Conservation (phyloP, 1,140 invertebrate genomes). For the Rhizoglyphus robini region DNA sequence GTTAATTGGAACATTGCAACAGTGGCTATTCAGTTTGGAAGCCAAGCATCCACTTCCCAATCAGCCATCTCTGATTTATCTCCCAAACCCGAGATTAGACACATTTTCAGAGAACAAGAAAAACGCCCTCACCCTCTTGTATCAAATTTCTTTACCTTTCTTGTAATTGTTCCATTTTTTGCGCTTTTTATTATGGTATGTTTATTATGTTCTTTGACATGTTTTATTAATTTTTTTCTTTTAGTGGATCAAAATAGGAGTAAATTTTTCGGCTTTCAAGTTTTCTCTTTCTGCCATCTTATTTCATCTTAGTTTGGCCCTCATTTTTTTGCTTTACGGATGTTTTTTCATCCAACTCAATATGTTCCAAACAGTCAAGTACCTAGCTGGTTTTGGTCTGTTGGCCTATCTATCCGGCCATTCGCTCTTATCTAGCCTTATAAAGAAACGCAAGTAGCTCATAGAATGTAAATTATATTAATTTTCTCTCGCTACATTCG, state of each 20-base stretch:
- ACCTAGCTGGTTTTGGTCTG: conserved; percentile 61
- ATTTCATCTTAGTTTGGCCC: conserved; percentile 71
- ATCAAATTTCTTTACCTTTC: conserved; percentile 73
- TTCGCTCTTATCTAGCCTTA: conserved; percentile 53
- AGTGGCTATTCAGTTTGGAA: conserved; percentile 23
- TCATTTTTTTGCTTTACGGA: conserved; percentile 70
- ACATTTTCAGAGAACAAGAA: conserved; percentile 82
- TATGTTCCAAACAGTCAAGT: conserved; percentile 91
- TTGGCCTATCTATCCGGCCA: conserved; percentile 87
- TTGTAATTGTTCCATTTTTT: conserved; percentile 65
- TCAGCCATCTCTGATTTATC: conserved; percentile 29
- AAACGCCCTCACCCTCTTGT: conserved; percentile 68
- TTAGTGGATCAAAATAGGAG: conserved; percentile 72
- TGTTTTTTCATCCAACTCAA: conserved; percentile 80
- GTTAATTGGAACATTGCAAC: conserved; percentile 64
- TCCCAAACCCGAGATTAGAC: conserved; percentile 71
- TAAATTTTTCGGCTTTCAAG: conserved; percentile 75
- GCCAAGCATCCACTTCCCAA: conserved; percentile 29
- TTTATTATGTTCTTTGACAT: background rate
- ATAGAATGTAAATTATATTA: too few species aligned
- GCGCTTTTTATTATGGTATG: conserved; percentile 61
- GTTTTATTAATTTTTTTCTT: conserved; percentile 13
- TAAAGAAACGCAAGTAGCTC: background rate
- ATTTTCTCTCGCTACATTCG: too few species aligned
- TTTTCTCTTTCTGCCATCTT: conserved; percentile 58